Percentiles rank a stretch among this genome's conserved stretches.
Conservation (phyloP, 2,888 invertebrate genomes). For the Cantharis lateralis region DNA sequence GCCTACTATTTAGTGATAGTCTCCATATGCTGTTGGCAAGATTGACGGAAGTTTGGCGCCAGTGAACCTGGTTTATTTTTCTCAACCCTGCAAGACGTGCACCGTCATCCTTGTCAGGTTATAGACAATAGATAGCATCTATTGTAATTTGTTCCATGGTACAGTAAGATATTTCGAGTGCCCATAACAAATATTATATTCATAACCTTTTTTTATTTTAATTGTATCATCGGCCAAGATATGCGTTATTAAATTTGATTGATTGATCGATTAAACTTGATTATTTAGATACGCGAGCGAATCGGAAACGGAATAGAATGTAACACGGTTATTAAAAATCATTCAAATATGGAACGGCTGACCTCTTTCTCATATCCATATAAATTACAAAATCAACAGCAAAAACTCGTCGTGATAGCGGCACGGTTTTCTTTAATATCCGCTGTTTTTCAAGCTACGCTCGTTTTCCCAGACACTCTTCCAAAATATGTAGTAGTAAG, state of each 20-base stretch:
- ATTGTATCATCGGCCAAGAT: constrained; percentile 7
- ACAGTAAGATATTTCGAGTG: constrained; percentile 5
- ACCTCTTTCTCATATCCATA: background rate
- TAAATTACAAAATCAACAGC: background rate
- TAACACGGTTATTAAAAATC: background rate
- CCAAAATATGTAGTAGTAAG: background rate
- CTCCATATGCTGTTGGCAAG: constrained; percentile 51
- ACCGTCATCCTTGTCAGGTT: constrained; percentile 44
- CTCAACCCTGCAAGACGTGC: constrained; percentile 46
- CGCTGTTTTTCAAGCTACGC: background rate
- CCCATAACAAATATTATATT: constrained; percentile 6
- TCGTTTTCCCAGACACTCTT: background rate
- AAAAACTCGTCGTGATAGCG: background rate
- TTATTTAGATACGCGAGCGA: background rate
- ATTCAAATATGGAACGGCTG: background rate
- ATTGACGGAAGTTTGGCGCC: constrained; percentile 55
- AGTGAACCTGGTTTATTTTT: constrained; percentile 51
- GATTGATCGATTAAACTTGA: background rate
- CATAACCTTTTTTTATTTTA: constrained; percentile 3
- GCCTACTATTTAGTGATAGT: constrained; percentile 42
- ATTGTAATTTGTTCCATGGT: constrained; percentile 17
- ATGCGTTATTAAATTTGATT: constrained; percentile 3
- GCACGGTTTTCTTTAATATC: background rate
- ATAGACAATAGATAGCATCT: constrained; percentile 30
- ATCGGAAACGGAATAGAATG: background rate